Percentiles rank a stretch among this genome's conserved stretches.
Evolutionary conservation across 2,888 invertebrate species (phyloP).

Genomic region (Thysanoteuthis rhombus): DNA sequence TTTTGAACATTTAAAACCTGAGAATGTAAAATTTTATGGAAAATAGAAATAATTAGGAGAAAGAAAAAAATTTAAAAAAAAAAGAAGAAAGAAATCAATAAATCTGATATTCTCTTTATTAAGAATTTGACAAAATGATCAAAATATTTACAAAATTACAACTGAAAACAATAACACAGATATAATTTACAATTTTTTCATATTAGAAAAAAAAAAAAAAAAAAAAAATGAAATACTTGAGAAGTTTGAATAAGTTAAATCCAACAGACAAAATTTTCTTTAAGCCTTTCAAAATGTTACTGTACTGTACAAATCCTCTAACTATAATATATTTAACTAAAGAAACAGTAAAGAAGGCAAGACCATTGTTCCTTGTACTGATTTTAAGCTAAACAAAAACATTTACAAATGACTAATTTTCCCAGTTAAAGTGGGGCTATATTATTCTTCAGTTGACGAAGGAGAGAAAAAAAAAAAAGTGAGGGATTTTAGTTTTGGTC

Average conservation of each 20-base stretch:
- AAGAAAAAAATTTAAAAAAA: no score
- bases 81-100: background rate
- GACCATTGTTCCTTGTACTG: background rate
- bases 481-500: background rate
- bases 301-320: background rate
- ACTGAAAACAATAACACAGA: background rate
- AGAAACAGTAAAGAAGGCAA: background rate
- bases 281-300: background rate
- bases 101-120: background rate
- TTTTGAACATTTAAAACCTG: no score
- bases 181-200: background rate
- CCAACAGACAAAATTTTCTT: background rate
- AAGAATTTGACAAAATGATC: background rate
- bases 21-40: no score
- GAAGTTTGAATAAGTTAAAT: background rate
- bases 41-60: no score
- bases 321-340: background rate
- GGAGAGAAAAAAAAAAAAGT: background rate
- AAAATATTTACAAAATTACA: conserved; percentile 12
- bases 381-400: background rate
- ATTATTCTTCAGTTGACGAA: background rate
- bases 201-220: background rate
- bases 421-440: background rate
- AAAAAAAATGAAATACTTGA: background rate
- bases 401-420: background rate